These are phyloP conservation scores for Epiblema foenella DNA, from an alignment of 2,888 invertebrate genomes.

Conservation along the genomic window DNA sequence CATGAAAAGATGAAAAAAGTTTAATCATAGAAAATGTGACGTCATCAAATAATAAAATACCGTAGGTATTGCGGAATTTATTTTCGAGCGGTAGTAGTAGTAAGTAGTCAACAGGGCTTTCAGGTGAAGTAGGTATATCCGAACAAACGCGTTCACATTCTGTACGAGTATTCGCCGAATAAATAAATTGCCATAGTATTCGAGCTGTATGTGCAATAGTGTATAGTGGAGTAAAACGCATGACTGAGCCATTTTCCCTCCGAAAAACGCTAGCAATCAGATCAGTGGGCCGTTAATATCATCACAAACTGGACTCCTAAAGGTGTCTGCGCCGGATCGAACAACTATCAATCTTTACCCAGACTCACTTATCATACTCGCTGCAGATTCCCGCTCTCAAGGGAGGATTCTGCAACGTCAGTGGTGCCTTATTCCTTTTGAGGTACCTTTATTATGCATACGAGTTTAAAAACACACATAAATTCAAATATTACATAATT, in stretches of 20 bases:
- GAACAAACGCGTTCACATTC: neutral
- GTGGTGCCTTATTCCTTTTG: slow-evolving; percentile 29
- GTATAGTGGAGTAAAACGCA: slow-evolving; percentile 18
- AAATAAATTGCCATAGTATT: neutral
- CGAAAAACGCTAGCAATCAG: slow-evolving; percentile 59
- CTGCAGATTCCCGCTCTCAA: slow-evolving; percentile 30
- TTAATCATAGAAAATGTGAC: no score
- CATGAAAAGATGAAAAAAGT: no score
- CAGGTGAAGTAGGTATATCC: no score
- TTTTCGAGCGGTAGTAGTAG: no score
- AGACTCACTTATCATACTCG: slow-evolving; percentile 45
- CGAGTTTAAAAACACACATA: neutral
- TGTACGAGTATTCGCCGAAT: neutral
- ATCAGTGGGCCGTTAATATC: slow-evolving; percentile 68
- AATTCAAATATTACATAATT: neutral
- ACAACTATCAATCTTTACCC: slow-evolving; percentile 48
- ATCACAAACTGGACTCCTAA: slow-evolving; percentile 50
- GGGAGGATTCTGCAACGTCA: slow-evolving; percentile 40
- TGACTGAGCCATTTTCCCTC: slow-evolving; percentile 57
- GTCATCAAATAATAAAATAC: no score
- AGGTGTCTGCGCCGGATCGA: slow-evolving; percentile 44
- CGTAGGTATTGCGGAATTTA: no score
- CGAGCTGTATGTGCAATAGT: no score
- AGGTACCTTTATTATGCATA: slow-evolving; percentile 5
- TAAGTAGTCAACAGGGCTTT: no score